phyloP scores from a whole-genome alignment of 2,797 vertebrate species.

The Poecilia wingei region DNA sequence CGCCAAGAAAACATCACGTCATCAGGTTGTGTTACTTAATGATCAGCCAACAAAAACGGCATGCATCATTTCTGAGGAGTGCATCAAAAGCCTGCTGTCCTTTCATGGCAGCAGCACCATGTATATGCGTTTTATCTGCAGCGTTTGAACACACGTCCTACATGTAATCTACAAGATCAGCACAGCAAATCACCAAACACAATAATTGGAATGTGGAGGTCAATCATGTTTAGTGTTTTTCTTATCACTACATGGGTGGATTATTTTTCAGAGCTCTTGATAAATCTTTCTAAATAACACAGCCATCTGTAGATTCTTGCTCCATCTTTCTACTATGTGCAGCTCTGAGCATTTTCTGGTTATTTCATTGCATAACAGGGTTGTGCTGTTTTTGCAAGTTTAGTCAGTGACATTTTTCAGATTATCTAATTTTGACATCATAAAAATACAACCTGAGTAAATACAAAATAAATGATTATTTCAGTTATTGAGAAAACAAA shows the following conservation, averaged over 20 bases:
- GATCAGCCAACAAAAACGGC: conserved; percentile 1
- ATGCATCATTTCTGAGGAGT: neutral
- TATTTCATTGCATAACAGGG: neutral
- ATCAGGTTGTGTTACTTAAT: neutral
- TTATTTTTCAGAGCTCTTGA: neutral
- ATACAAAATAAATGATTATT: neutral
- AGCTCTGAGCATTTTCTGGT: neutral
- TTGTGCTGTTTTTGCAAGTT: neutral
- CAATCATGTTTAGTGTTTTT: neutral
- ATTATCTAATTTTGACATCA: neutral
- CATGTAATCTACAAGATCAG: neutral
- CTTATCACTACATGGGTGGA: neutral
- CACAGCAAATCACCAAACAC: neutral
- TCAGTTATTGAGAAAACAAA: neutral
- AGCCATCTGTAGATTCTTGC: neutral
- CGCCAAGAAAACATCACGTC: neutral
- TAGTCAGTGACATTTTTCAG: neutral
- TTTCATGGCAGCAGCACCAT: neutral
- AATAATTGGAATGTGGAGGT: neutral
- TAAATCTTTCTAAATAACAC: neutral
- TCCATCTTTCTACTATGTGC: neutral
- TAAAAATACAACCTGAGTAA: neutral
- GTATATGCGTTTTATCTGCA: neutral
- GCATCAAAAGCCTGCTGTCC: neutral
- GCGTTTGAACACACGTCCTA: neutral